Conservation (phyloP, 2,797 vertebrate genomes). For the Neopelma chrysocephalum region DNA sequence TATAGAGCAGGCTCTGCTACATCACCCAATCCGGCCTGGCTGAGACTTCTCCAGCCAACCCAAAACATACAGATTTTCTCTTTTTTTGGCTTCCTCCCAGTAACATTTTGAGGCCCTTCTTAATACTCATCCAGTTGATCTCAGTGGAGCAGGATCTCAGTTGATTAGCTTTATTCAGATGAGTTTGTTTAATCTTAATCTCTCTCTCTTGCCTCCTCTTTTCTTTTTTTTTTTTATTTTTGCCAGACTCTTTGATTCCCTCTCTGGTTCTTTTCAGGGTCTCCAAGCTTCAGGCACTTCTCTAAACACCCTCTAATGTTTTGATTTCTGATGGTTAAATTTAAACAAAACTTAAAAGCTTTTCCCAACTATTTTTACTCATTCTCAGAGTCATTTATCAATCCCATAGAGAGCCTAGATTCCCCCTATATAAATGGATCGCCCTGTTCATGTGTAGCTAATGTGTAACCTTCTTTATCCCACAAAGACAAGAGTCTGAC, state of each 20-base stretch:
- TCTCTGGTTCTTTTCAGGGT: constrained; percentile 57
- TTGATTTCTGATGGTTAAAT: constrained; percentile 53
- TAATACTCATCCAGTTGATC: neutral
- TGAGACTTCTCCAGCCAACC: neutral
- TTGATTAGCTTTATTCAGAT: neutral
- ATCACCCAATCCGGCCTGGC: neutral
- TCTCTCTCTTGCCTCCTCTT: neutral
- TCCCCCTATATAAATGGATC: neutral
- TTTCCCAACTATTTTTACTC: constrained; percentile 53
- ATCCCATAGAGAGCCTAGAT: neutral
- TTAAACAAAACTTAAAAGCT: constrained; percentile 72
- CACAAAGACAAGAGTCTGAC: neutral
- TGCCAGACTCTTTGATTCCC: constrained; percentile 6
- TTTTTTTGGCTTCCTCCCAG: neutral
- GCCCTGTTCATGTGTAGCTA: neutral
- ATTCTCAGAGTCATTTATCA: constrained; percentile 43
- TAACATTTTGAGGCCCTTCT: neutral
- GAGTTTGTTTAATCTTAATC: constrained; percentile 3
- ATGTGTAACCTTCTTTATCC: neutral
- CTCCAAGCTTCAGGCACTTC: constrained; percentile 53
- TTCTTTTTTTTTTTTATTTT: neutral
- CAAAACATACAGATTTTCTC: neutral
- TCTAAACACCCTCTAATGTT: constrained; percentile 65
- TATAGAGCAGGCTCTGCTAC: neutral
- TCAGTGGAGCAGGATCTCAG: neutral